Evolutionary conservation across 2,113 vertebrate genomes (phyloP).

Genomic region (Okapia johnstoni): DNA sequence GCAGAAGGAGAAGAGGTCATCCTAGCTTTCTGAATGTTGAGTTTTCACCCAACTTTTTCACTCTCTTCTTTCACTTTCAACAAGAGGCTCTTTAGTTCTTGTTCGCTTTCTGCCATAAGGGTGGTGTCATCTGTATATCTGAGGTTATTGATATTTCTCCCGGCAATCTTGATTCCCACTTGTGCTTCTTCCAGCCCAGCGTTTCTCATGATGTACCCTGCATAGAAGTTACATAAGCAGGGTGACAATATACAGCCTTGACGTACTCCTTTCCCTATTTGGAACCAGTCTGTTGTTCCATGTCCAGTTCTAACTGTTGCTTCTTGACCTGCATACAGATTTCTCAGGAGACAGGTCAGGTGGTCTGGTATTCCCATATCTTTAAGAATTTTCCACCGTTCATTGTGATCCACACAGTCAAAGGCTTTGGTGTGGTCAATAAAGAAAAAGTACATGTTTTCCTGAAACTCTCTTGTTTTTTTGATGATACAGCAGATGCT

Average conservation of each 20-base stretch:
- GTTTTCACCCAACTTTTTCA: neutral
- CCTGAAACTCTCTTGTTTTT: too few species aligned
- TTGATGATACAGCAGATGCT: accelerated
- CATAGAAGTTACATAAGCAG: neutral
- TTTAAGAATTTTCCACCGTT: too few species aligned
- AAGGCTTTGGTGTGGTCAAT: too few species aligned
- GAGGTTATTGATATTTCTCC: neutral
- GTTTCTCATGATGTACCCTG: neutral
- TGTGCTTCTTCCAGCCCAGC: neutral
- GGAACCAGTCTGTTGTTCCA: neutral
- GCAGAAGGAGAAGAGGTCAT: neutral
- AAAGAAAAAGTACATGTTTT: too few species aligned
- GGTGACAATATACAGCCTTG: neutral
- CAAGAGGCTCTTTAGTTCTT: neutral
- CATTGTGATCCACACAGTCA: too few species aligned
- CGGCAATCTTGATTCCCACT: neutral
- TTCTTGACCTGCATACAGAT: neutral
- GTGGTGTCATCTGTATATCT: neutral
- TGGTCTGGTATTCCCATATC: too few species aligned
- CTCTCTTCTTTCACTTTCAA: neutral
- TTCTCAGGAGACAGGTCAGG: neutral
- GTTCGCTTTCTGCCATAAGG: neutral
- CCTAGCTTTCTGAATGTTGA: neutral
- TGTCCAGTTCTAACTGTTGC: neutral
- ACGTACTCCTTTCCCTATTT: neutral